These are phyloP conservation scores for Manis pentadactyla DNA, from an alignment of 2,797 vertebrate genomes.

Conservation along the genomic window DNA sequence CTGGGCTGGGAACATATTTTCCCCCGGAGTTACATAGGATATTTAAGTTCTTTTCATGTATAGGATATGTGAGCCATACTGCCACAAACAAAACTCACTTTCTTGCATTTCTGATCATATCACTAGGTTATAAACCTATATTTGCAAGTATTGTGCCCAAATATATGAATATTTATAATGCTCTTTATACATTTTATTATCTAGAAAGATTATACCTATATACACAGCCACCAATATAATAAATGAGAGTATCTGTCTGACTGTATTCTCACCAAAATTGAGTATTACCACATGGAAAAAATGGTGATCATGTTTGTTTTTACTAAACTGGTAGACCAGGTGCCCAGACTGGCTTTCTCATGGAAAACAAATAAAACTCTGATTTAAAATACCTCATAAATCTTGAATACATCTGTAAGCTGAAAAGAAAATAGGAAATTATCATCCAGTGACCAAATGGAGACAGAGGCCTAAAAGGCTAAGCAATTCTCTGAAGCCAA, in stretches of 20 bases:
- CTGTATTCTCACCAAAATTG: neutral
- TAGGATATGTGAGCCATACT: neutral
- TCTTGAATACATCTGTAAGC: neutral
- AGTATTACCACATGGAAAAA: neutral
- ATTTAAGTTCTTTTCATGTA: conserved; percentile 2
- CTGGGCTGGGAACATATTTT: too few species aligned
- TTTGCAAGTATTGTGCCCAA: neutral
- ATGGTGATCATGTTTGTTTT: neutral
- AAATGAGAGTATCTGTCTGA: neutral
- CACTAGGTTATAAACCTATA: neutral
- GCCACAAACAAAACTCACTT: conserved; percentile 4
- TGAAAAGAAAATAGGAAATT: neutral
- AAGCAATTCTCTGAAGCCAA: neutral
- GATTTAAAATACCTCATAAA: neutral
- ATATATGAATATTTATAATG: neutral
- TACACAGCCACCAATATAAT: neutral
- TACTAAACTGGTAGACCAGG: neutral
- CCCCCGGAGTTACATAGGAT: neutral
- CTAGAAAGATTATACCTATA: neutral
- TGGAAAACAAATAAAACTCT: neutral
- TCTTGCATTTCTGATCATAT: conserved; percentile 16
- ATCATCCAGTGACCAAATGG: neutral
- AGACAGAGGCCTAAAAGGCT: neutral
- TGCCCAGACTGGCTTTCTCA: neutral
- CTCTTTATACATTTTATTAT: neutral